Evolutionary conservation across 2,888 invertebrate genomes (phyloP), one percentile per base, ranked within the genome.

Genomic region (Neoascia interrupta): DNA sequence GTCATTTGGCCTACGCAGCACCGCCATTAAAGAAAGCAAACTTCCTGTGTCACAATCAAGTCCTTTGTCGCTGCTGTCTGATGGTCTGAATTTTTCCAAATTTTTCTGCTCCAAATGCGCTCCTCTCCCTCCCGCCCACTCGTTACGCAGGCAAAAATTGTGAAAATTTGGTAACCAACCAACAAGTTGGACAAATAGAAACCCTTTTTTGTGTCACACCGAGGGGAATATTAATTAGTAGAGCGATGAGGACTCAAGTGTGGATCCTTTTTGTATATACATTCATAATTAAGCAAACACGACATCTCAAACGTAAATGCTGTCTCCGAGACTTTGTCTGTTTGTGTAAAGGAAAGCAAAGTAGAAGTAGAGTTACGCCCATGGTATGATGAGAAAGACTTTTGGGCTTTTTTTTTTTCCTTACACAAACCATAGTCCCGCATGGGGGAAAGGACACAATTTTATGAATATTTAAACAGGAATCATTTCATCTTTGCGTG

Each of bases 211-310:
- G 47, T 47, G 60, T 47, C n/a, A n/a, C 47, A 37, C 60, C 60
- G 21, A 26, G 49, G 63, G 56, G 49, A 72, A 72, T 72, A 56
- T 64, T 72, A 63, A 72, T 72, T 72, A 72, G 61, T 61, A n/a
- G n/a, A 11, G 37, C 60, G 28, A 53, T 53, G 39, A 47, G 37
- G 51, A 53, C 39, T 31, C 39, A 39, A 61, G 39, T 72, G 45
- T 56, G 49, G 36, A 49, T 56, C 36, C 72, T 49, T 72, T 72
- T n/a, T n/a, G n/a, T n/a, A n/a, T n/a, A n/a, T 56, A 28, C 56
- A 51, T 64, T 72, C 26, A 56, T 64, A 72, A 72, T 72, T 64
- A 47, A 49, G 11, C 56, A 63, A 72, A 72, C 49, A 60, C 34
- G 47, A 47, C 36, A 36, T n/a, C n/a, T 23, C 60, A 64, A 49